Percentiles rank a stretch among this genome's conserved stretches.
These are phyloP conservation scores for Esperia sulphurella DNA, from an alignment of 2,888 invertebrate genomes.

Conservation along the genomic window DNA sequence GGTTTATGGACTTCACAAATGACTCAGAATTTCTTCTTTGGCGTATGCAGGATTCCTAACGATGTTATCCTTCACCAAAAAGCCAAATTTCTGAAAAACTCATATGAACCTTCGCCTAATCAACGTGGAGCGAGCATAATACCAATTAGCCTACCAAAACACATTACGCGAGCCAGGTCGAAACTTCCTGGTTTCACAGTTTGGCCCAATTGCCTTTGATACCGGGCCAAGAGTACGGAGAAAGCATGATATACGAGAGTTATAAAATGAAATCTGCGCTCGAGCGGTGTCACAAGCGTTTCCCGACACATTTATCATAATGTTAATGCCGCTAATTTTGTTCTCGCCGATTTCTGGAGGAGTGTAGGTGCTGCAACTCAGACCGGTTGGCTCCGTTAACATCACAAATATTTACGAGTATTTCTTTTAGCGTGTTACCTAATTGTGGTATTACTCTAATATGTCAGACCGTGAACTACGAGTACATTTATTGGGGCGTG, in stretches of 20 bases:
- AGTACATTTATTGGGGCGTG: too few relatives aligned
- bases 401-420: neutral
- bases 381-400: neutral
- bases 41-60: too few relatives aligned
- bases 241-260: slow-evolving; percentile 54
- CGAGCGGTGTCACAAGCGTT: slow-evolving; percentile 42
- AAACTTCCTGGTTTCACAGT: slow-evolving; percentile 51
- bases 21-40: too few relatives aligned
- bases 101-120: too few relatives aligned
- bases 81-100: too few relatives aligned
- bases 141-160: neutral
- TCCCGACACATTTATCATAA: slow-evolving; percentile 46
- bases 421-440: too few relatives aligned
- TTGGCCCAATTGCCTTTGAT: slow-evolving; percentile 67
- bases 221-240: slow-evolving; percentile 63
- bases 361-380: slow-evolving; percentile 6
- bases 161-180: slow-evolving; percentile 32
- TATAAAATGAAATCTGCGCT: slow-evolving; percentile 43
- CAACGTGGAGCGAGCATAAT: too few relatives aligned
- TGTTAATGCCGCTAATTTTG: slow-evolving; percentile 25
- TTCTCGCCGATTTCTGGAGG: slow-evolving; percentile 17
- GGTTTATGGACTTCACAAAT: too few relatives aligned
- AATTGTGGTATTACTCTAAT: too few relatives aligned
- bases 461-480: too few relatives aligned
- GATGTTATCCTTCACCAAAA: too few relatives aligned